These are phyloP conservation scores for Sterna hirundo DNA, from an alignment of 2,113 vertebrate species.

Conservation along the genomic window DNA sequence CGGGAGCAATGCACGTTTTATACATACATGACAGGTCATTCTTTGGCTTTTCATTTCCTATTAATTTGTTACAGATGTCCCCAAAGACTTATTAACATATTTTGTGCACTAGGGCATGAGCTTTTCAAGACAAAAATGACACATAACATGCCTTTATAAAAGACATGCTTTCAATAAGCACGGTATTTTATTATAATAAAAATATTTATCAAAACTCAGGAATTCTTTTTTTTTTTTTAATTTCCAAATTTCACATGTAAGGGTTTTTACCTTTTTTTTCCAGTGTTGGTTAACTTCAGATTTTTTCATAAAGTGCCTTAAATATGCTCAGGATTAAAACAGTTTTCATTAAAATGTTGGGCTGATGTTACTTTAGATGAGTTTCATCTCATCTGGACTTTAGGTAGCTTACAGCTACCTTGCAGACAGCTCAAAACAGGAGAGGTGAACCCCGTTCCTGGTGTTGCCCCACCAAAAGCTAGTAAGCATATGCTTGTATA, in stretches of 20 bases:
- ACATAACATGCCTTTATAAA: not conserved
- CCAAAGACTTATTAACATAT: slow-evolving; percentile 18
- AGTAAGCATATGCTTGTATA: not conserved
- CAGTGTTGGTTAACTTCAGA: not conserved
- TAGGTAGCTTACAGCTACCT: not conserved
- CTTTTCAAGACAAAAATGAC: not conserved
- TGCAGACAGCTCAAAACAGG: not conserved
- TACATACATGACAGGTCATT: slow-evolving; percentile 8
- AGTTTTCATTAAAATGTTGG: not conserved
- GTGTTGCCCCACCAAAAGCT: not conserved
- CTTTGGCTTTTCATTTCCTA: slow-evolving; percentile 36
- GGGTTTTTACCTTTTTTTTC: not conserved
- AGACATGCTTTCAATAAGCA: not conserved
- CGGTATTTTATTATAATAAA: slow-evolving; percentile 41
- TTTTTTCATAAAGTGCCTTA: slow-evolving; percentile 32
- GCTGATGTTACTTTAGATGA: not conserved
- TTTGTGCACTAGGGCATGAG: not conserved
- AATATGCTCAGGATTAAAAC: not conserved
- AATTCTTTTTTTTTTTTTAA: not conserved
- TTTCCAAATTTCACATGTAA: not conserved
- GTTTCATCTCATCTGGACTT: slow-evolving; percentile 1
- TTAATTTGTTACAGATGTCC: slow-evolving; percentile 25
- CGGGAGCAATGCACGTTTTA: slow-evolving; percentile 51
- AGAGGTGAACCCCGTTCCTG: not conserved
- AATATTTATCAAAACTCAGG: slow-evolving; percentile 63